Evolutionary conservation across 2,888 invertebrate genomes (phyloP).

Genomic region (Miltochrista miniata): DNA sequence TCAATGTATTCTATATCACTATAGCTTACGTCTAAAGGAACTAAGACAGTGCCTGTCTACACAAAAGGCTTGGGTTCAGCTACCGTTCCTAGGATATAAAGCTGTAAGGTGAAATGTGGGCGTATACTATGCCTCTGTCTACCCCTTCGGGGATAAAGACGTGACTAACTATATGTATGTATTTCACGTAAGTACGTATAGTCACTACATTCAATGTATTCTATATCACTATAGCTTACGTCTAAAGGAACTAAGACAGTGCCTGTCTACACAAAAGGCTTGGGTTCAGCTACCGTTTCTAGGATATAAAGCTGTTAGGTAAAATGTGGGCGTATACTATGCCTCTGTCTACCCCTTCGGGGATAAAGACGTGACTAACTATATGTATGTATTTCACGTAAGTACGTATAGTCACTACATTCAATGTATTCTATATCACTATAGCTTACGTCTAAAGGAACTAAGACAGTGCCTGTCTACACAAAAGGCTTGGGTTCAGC

Average conservation of each 20-base stretch:
- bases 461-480: constrained; percentile 27
- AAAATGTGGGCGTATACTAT: no score
- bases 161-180: no score
- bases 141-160: no score
- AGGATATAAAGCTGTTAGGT: no score
- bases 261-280: constrained; percentile 36
- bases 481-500: constrained; percentile 34
- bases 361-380: no score
- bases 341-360: no score
- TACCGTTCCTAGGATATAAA: no score
- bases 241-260: constrained; percentile 25
- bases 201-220: constrained; percentile 16
- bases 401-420: no score
- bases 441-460: constrained; percentile 26
- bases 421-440: constrained; percentile 26
- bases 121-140: no score
- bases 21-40: constrained; percentile 26
- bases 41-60: constrained; percentile 27
- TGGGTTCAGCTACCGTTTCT: constrained; percentile 36
- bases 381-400: no score
- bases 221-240: constrained; percentile 31
- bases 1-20: constrained; percentile 26
- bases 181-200: no score
- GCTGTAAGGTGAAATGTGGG: no score
- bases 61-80: constrained; percentile 34